A percentile compares a stretch with the other conserved stretches of the same genome.
Evolutionary conservation across 35 echinoderm and acorn worm species (phyloP).

Genomic region (Lytechinus variegatus): DNA sequence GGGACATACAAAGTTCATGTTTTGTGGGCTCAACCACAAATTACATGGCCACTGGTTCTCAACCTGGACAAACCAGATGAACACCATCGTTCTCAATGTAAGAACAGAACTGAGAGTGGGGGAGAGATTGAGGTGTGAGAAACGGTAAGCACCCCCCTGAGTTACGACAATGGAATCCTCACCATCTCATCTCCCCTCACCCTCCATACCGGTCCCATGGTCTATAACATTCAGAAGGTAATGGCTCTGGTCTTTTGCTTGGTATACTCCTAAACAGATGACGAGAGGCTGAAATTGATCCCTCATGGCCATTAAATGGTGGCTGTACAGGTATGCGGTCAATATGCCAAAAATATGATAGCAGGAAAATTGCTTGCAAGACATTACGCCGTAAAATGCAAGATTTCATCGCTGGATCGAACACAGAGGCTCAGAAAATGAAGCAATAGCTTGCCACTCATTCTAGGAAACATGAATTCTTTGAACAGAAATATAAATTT

Average conservation of each 20-base stretch:
- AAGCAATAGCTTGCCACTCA: background rate
- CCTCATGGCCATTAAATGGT: background rate
- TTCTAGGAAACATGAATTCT: background rate
- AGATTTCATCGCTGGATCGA: background rate
- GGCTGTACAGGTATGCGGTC: background rate
- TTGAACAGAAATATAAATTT: too few species aligned
- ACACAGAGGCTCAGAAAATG: background rate
- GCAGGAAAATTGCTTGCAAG: background rate
- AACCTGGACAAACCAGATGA: background rate
- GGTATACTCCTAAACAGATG: background rate
- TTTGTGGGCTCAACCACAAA: background rate
- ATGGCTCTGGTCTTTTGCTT: background rate
- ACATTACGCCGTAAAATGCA: background rate
- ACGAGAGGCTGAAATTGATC: slow-evolving; percentile 9
- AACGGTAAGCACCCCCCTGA: background rate
- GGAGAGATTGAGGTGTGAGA: background rate
- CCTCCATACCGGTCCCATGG: background rate
- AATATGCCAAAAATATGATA: background rate
- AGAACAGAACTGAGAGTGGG: background rate
- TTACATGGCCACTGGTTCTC: background rate
- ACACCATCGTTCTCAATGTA: background rate
- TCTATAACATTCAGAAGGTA: background rate
- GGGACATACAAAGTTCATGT: background rate
- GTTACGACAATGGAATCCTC: background rate
- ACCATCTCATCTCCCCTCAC: background rate